These are phyloP conservation scores for Notolepis coatsorum DNA, from an alignment of 2,797 vertebrate species.

Conservation along the genomic window DNA sequence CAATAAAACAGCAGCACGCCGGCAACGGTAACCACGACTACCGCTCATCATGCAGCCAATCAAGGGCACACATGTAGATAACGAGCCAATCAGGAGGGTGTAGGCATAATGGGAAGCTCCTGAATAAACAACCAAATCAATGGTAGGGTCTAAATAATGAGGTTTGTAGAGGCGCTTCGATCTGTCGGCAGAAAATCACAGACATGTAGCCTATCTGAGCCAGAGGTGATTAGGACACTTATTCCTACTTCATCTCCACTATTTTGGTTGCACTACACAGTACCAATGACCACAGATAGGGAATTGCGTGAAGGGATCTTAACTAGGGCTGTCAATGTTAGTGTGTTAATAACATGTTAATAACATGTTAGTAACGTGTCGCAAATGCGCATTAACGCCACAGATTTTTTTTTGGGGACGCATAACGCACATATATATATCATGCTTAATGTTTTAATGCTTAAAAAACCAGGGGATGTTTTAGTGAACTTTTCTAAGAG, in stretches of 20 bases:
- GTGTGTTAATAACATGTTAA: too few relatives aligned
- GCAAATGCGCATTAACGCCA: too few relatives aligned
- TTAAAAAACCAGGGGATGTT: too few relatives aligned
- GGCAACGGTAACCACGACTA: slow-evolving; percentile 88
- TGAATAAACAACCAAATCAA: slow-evolving; percentile 28
- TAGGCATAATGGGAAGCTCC: slow-evolving; percentile 11
- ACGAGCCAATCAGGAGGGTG: slow-evolving; percentile 53
- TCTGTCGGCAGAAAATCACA: slow-evolving; percentile 46
- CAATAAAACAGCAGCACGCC: slow-evolving; percentile 94
- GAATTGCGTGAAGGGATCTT: slow-evolving; percentile 26
- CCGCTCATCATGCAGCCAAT: slow-evolving; percentile 52
- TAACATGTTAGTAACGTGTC: too few relatives aligned
- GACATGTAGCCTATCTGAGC: slow-evolving; percentile 25
- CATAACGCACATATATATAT: too few relatives aligned
- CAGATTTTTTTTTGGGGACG: too few relatives aligned
- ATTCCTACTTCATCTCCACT: not conserved
- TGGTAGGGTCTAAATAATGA: slow-evolving; percentile 31
- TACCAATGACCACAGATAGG: slow-evolving; percentile 6
- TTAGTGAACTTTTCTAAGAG: too few relatives aligned
- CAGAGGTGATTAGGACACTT: slow-evolving; percentile 24
- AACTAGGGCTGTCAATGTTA: too few relatives aligned
- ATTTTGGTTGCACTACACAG: slow-evolving; percentile 14
- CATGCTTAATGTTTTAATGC: too few relatives aligned
- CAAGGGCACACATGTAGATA: slow-evolving; percentile 44
- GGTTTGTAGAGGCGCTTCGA: not conserved